A percentile compares a stretch with the other conserved stretches of the same genome.
phyloP scores from a whole-genome alignment of 2,888 invertebrate genomes.

The Leptinotarsa rubiginosa region DNA sequence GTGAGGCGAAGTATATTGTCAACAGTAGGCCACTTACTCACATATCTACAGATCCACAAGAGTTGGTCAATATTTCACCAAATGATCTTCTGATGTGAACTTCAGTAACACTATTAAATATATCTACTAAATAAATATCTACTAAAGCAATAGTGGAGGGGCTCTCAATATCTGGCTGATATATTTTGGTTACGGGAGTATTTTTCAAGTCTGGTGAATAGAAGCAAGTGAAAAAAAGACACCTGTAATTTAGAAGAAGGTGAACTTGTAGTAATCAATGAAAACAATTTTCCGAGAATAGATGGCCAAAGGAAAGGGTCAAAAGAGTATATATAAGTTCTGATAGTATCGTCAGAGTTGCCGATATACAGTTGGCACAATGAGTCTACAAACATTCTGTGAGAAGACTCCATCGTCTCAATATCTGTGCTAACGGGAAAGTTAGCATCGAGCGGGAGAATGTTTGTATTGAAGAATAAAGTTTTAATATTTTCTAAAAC shows the following conservation, averaged over 20 bases:
- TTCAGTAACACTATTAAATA: neutral
- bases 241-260: neutral
- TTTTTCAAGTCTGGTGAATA: neutral
- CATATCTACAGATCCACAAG: constrained; percentile 12
- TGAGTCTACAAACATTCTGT: neutral
- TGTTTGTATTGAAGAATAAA: neutral
- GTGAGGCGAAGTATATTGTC: neutral
- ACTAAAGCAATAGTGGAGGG: neutral
- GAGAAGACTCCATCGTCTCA: neutral
- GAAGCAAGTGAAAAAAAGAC: neutral
- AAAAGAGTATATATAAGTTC: neutral
- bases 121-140: too few species aligned
- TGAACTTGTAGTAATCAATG: neutral
- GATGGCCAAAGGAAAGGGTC: neutral
- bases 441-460: neutral
- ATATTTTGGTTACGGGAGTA: neutral
- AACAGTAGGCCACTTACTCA: neutral
- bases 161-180: neutral
- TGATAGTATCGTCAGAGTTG: neutral
- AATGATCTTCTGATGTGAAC: neutral
- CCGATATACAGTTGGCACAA: neutral
- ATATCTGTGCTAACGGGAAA: neutral
- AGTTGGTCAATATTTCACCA: neutral
- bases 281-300: neutral
- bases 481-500: too few species aligned